These are phyloP conservation scores for Nomada fucata DNA, from an alignment of 2,888 invertebrate species.

Conservation along the genomic window DNA sequence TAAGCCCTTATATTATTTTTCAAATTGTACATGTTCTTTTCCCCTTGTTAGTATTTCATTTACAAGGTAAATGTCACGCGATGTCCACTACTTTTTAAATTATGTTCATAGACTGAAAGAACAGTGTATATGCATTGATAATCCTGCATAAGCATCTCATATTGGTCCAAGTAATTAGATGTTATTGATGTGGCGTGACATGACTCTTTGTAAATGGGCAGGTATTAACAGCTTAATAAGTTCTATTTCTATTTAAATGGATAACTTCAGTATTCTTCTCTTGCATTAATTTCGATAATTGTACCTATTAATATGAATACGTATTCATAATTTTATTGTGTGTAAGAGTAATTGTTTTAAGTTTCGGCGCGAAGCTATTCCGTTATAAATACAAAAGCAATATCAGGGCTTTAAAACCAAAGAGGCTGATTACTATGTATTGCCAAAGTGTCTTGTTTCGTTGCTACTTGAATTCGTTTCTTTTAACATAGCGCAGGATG, in stretches of 20 bases:
- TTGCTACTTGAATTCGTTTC: slow-evolving; percentile 72
- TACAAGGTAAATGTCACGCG: slow-evolving; percentile 53
- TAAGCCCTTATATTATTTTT: slow-evolving; percentile 68
- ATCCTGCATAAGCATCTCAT: slow-evolving; percentile 45
- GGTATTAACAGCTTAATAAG: slow-evolving; percentile 51
- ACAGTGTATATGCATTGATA: slow-evolving; percentile 43
- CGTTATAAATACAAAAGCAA: slow-evolving; percentile 69
- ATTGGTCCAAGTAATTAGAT: slow-evolving; percentile 54
- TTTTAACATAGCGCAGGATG: slow-evolving; percentile 71
- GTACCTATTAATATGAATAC: slow-evolving; percentile 3
- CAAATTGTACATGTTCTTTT: slow-evolving; percentile 40
- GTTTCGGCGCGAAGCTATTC: slow-evolving; percentile 42
- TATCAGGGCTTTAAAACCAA: slow-evolving; percentile 80
- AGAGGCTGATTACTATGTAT: slow-evolving; percentile 82
- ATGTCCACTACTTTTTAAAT: slow-evolving; percentile 57
- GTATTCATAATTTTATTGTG: slow-evolving; percentile 23
- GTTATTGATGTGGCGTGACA: slow-evolving; percentile 40
- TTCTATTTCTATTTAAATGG: slow-evolving; percentile 24
- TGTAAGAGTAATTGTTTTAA: slow-evolving; percentile 29
- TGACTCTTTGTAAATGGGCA: slow-evolving; percentile 52
- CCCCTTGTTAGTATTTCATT: slow-evolving; percentile 57
- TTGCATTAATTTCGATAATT: slow-evolving; percentile 31
- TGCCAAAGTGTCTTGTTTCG: slow-evolving; percentile 82
- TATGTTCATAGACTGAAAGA: slow-evolving; percentile 61
- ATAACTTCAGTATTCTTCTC: slow-evolving; percentile 27